These are phyloP conservation scores for Cyprinodon diabolis DNA, from an alignment of 2,797 vertebrate genomes.

Conservation along the genomic window DNA sequence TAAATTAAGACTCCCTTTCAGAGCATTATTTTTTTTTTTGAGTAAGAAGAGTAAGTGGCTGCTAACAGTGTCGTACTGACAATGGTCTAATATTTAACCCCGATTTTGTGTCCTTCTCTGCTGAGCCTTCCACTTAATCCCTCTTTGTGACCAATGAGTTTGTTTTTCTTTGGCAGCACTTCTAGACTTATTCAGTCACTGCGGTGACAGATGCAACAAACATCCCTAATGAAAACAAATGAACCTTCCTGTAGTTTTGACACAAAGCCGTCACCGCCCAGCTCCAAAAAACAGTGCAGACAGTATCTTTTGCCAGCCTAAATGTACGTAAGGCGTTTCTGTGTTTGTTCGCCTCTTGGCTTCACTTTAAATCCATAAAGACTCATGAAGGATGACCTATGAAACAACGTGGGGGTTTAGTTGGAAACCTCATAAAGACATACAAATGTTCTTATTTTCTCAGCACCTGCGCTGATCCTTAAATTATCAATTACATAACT, in stretches of 20 bases:
- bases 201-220: conserved; percentile 35
- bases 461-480: too few species aligned
- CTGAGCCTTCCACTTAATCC: not conserved
- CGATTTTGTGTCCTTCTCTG: not conserved
- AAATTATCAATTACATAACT: too few species aligned
- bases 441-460: not conserved
- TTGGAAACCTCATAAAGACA: conserved; percentile 8
- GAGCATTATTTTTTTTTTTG: not conserved
- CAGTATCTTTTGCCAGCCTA: conserved; percentile 8
- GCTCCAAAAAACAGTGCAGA: conserved; percentile 17
- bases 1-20: too few species aligned
- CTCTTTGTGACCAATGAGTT: not conserved
- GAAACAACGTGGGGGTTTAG: conserved; percentile 16
- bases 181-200: not conserved
- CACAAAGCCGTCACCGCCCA: conserved; percentile 48
- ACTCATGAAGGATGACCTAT: conserved; percentile 26
- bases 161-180: not conserved
- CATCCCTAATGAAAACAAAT: conserved; percentile 56
- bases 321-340: not conserved
- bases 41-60: not conserved
- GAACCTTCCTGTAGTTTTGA: conserved; percentile 47
- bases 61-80: not conserved
- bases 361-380: conserved; percentile 16
- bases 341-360: not conserved
- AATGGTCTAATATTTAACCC: not conserved